A percentile compares a stretch with the other conserved stretches of the same genome.
Conservation (phyloP, 2,113 vertebrate genomes). For the Ciconia boyciana region DNA sequence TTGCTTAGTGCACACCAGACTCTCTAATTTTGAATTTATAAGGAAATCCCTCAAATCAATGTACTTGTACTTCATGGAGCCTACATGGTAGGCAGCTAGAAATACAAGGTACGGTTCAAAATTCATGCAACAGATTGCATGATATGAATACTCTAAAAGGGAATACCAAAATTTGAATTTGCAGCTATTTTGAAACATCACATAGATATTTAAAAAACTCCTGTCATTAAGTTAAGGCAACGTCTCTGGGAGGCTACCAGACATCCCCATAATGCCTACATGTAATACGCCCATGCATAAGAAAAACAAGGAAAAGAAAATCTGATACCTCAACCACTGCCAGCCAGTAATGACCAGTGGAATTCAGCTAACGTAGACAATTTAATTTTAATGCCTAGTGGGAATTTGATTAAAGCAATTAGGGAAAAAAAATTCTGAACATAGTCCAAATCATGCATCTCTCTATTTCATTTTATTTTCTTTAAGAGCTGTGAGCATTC, state of each 20-base stretch:
- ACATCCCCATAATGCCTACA: background rate
- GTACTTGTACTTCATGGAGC: background rate
- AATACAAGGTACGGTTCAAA: background rate
- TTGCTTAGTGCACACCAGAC: background rate
- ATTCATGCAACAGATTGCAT: background rate
- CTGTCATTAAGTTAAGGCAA: background rate
- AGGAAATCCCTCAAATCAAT: background rate
- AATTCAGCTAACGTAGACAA: slow-evolving; percentile 52
- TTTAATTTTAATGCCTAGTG: slow-evolving; percentile 55
- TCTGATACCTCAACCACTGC: slow-evolving; percentile 18
- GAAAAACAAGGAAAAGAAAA: slow-evolving; percentile 49
- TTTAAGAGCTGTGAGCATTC: background rate
- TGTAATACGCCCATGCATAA: slow-evolving; percentile 2
- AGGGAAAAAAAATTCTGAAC: slow-evolving; percentile 45
- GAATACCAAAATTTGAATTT: background rate
- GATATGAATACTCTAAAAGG: background rate
- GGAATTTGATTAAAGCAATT: slow-evolving; percentile 67
- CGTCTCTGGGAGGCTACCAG: slow-evolving; percentile 22
- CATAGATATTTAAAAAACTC: background rate
- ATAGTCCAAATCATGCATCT: slow-evolving; percentile 16
- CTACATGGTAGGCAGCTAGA: background rate
- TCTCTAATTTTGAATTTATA: background rate
- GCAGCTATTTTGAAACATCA: background rate
- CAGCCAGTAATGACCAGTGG: slow-evolving; percentile 48
- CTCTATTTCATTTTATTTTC: slow-evolving; percentile 37